A percentile compares a stretch with the other conserved stretches of the same genome.
Evolutionary conservation across 2,888 invertebrate genomes (phyloP).

Genomic region (Erpobdella octoculata): DNA sequence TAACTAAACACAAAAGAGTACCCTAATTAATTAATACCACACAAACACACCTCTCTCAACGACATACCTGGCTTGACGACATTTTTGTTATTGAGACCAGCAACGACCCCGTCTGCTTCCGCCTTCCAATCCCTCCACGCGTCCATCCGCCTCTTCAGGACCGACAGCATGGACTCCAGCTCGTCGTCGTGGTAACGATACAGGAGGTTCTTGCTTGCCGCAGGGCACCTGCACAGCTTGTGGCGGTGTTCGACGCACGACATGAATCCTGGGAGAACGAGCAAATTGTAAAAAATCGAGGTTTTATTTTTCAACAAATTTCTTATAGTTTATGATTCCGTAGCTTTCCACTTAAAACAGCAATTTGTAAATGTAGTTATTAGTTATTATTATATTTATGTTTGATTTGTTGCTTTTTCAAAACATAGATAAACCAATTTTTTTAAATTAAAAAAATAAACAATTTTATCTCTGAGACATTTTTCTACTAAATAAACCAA

Average conservation of each 20-base stretch:
- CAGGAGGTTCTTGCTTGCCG: neutral
- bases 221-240: slow-evolving; percentile 72
- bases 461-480: too few relatives aligned
- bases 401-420: too few relatives aligned
- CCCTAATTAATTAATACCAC: too few relatives aligned
- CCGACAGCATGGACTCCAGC: neutral
- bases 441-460: too few relatives aligned
- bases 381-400: too few relatives aligned
- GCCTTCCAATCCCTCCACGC: neutral
- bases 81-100: neutral
- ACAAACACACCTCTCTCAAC: neutral
- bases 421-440: too few relatives aligned
- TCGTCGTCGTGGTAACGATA: neutral
- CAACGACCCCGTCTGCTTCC: neutral
- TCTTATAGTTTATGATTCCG: too few relatives aligned
- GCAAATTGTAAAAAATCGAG: too few relatives aligned
- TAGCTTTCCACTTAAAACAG: too few relatives aligned
- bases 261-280: slow-evolving; percentile 4
- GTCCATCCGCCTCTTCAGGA: neutral
- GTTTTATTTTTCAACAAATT: too few relatives aligned
- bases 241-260: slow-evolving; percentile 75
- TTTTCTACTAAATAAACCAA: neutral
- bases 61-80: neutral
- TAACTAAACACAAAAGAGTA: too few relatives aligned
- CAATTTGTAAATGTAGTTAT: too few relatives aligned